These are phyloP conservation scores for Drosophila parvula DNA, from an alignment of 1,140 invertebrate genomes.

Conservation along the genomic window DNA sequence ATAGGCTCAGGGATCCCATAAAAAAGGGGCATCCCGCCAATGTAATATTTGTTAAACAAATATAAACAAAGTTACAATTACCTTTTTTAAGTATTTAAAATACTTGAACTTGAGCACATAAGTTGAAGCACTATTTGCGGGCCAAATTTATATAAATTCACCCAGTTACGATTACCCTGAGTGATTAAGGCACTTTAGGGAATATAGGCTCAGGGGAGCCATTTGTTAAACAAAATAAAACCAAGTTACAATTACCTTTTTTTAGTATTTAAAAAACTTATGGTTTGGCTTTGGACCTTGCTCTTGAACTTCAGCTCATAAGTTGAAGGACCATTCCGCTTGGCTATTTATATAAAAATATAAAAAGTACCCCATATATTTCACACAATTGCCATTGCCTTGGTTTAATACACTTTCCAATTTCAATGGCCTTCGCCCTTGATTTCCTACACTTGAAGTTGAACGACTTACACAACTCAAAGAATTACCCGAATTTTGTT, in stretches of 20 bases:
- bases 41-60: background rate
- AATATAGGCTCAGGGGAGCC: background rate
- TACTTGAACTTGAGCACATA: background rate
- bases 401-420: conserved; percentile 11
- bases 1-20: too few species aligned
- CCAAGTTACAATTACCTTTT: background rate
- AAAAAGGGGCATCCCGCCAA: too few species aligned
- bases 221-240: background rate
- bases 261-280: background rate
- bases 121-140: conserved; percentile 11
- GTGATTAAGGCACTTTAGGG: background rate
- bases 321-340: conserved; percentile 6
- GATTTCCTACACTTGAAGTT: conserved; percentile 38
- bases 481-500: conserved; percentile 21
- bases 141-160: too few species aligned
- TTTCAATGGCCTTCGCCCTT: conserved; percentile 41
- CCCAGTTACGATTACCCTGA: too few species aligned
- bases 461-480: conserved; percentile 48
- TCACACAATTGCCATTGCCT: background rate
- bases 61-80: background rate
- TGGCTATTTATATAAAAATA: background rate
- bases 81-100: background rate
- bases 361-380: conserved; percentile 1
- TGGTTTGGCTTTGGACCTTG: background rate
- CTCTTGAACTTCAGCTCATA: background rate